Conservation (phyloP, 2,888 invertebrate species). For the Polylopha cassiicola region DNA sequence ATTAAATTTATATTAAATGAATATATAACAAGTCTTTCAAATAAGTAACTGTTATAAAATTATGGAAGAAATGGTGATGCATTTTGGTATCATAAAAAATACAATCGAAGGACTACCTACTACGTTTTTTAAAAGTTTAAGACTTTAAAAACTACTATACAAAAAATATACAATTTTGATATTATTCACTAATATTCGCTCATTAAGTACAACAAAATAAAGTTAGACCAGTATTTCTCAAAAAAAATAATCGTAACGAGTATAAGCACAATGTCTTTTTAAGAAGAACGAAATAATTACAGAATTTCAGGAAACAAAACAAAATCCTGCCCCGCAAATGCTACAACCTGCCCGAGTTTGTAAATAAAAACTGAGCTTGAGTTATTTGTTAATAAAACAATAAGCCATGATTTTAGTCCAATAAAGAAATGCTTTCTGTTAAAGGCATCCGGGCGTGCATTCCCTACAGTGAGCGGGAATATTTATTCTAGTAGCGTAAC, state of each 20-base stretch:
- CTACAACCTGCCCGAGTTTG: conserved; percentile 10
- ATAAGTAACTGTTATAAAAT: conserved; percentile 4
- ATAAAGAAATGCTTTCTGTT: conserved; percentile 67
- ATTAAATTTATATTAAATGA: conserved; percentile 24
- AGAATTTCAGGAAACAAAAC: conserved; percentile 5
- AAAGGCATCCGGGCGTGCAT: conserved; percentile 50
- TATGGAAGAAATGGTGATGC: background rate
- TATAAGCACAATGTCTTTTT: no score
- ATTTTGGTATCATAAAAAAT: no score
- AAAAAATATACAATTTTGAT: no score
- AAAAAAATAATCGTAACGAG: no score
- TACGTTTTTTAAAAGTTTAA: no score
- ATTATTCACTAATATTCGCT: no score
- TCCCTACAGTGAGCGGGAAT: conserved; percentile 52
- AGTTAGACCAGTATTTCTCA: no score
- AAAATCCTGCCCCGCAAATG: conserved; percentile 17
- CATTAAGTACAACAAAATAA: no score
- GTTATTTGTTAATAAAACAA: conserved; percentile 64
- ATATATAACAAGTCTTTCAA: background rate
- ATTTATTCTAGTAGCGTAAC: conserved; percentile 67
- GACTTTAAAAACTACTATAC: no score
- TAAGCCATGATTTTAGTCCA: conserved; percentile 60
- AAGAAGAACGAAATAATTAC: conserved; percentile 4
- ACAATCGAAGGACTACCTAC: no score
- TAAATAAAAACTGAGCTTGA: conserved; percentile 31